phyloP scores from a whole-genome alignment of 2,113 vertebrate genomes.

The Pao palembangensis region DNA sequence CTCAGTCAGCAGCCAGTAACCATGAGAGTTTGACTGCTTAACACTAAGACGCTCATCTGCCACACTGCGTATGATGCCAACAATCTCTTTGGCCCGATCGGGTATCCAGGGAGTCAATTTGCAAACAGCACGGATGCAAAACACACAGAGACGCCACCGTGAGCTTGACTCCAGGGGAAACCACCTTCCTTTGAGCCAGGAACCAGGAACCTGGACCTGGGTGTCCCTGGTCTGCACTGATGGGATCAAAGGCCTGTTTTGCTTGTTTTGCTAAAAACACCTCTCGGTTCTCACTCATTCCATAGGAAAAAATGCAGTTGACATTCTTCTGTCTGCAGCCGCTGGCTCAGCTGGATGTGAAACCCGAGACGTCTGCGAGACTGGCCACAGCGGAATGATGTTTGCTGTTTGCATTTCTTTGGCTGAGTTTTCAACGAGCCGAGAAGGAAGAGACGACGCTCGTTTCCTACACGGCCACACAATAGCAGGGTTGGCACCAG shows the following conservation, averaged over 20 bases:
- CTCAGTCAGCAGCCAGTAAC: conserved; percentile 41
- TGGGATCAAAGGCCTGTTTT: too few relatives aligned
- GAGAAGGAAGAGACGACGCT: conserved; percentile 56
- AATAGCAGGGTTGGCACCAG: conserved; percentile 20
- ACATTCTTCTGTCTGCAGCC: conserved; percentile 35
- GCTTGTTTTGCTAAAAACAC: too few relatives aligned
- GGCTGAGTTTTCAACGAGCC: conserved; percentile 53
- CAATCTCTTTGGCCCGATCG: conserved; percentile 39
- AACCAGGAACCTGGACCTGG: too few relatives aligned
- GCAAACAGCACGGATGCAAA: conserved; percentile 7
- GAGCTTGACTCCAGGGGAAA: too few relatives aligned
- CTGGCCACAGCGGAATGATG: conserved; percentile 42
- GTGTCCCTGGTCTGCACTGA: too few relatives aligned
- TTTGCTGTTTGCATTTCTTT: conserved; percentile 44
- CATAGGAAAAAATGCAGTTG: conserved; percentile 46
- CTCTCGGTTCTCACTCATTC: conserved; percentile 50
- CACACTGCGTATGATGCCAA: conserved; percentile 25
- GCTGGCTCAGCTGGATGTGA: conserved; percentile 40
- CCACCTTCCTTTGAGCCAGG: too few relatives aligned
- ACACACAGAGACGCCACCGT: conserved; percentile 1
- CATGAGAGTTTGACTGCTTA: conserved; percentile 47
- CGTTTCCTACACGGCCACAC: conserved; percentile 43
- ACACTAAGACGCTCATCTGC: conserved; percentile 36
- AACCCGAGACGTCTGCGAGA: conserved; percentile 50
- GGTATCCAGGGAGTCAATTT: conserved; percentile 22